Evolutionary conservation across 1,140 invertebrate genomes (phyloP).

Genomic region (Drosophila guanche): DNA sequence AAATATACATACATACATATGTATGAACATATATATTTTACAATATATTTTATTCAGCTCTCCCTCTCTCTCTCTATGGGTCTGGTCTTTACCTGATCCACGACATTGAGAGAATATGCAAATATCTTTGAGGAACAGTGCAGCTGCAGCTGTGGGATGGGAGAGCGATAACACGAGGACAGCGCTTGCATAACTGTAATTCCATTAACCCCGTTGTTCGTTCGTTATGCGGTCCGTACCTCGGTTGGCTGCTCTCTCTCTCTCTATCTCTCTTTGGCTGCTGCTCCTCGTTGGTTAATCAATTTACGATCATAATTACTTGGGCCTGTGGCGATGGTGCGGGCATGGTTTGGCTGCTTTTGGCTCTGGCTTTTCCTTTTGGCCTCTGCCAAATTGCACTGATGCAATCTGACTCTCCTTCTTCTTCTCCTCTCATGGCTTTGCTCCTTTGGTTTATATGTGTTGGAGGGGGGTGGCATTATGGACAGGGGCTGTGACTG

Average conservation of each 20-base stretch:
- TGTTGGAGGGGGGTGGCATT: not conserved
- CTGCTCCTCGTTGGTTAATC: constrained; percentile 52
- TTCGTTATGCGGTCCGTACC: constrained; percentile 37
- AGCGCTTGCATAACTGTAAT: constrained; percentile 54
- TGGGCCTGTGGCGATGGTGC: constrained; percentile 54
- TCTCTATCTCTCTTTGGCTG: constrained; percentile 8
- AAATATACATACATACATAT: no score
- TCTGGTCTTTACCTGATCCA: constrained; percentile 4
- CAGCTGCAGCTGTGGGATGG: not conserved
- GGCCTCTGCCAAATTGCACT: constrained; percentile 44
- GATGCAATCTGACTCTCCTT: constrained; percentile 55
- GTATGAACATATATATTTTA: no score
- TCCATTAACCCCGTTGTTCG: constrained; percentile 55
- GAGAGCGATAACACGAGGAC: constrained; percentile 2
- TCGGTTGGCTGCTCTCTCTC: constrained; percentile 4
- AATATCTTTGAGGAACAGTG: not conserved
- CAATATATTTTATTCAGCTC: no score
- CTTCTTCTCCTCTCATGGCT: not conserved
- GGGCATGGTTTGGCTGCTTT: constrained; percentile 34
- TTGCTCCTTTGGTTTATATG: not conserved
- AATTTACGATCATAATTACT: constrained; percentile 80
- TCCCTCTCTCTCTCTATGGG: no score
- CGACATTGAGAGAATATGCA: not conserved
- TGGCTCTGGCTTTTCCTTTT: constrained; percentile 39
- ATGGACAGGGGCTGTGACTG: not conserved